phyloP scores from a whole-genome alignment of 2,888 invertebrate species.

The Leptinotarsa peninsularis region DNA sequence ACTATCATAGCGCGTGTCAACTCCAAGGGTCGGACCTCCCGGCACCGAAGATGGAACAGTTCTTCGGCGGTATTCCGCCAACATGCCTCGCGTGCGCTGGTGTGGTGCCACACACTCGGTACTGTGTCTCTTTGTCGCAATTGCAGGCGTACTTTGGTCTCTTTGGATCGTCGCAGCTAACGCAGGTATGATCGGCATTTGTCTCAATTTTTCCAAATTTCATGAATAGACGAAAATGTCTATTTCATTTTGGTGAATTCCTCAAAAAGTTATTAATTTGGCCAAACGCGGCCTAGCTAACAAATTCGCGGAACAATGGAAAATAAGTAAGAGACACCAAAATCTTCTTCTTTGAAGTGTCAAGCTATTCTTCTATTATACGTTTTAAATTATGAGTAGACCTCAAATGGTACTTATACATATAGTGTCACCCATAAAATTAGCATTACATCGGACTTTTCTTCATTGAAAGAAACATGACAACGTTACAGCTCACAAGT shows the following conservation, averaged over 20 bases:
- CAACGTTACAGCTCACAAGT: too few species aligned
- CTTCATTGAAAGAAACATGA: too few species aligned
- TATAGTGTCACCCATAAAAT: too few species aligned
- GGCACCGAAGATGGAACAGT: conserved; percentile 53
- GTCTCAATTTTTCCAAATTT: background rate
- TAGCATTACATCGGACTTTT: too few species aligned
- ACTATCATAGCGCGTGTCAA: conserved; percentile 57
- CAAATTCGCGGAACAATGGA: too few species aligned
- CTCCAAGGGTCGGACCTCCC: conserved; percentile 55
- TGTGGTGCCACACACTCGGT: conserved; percentile 50
- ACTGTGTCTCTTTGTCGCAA: conserved; percentile 50
- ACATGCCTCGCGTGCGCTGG: conserved; percentile 61
- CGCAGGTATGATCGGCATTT: conserved; percentile 51
- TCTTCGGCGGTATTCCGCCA: conserved; percentile 62
- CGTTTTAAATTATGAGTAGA: too few species aligned
- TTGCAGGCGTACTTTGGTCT: conserved; percentile 25
- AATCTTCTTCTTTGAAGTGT: too few species aligned
- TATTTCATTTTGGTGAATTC: background rate
- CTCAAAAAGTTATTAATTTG: background rate
- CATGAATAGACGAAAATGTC: too few species aligned
- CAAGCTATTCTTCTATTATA: too few species aligned
- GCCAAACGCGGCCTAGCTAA: too few species aligned
- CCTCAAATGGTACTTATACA: too few species aligned
- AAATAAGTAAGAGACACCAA: too few species aligned
- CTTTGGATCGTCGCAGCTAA: conserved; percentile 52